A percentile compares a stretch with the other conserved stretches of the same genome.
These are phyloP conservation scores for Blera fallax DNA, from an alignment of 2,888 invertebrate species.

Conservation along the genomic window DNA sequence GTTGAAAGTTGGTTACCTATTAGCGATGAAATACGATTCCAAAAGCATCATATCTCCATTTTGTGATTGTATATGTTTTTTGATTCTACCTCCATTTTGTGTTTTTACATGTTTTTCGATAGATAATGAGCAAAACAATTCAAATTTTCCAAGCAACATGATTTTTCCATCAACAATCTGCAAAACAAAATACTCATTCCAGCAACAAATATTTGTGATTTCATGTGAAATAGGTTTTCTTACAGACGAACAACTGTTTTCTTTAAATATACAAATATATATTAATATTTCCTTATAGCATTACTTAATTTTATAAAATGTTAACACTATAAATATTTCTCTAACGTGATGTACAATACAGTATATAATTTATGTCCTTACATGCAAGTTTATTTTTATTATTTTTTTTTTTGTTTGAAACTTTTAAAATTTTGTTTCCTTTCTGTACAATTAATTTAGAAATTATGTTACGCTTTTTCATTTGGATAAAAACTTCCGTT, in stretches of 20 bases:
- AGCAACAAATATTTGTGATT: background rate
- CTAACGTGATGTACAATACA: slow-evolving; percentile 22
- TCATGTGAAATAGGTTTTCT: background rate
- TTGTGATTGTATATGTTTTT: too few relatives aligned
- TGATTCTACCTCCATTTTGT: too few relatives aligned
- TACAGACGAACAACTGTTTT: background rate
- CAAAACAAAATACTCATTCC: background rate
- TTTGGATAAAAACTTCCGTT: slow-evolving; percentile 62
- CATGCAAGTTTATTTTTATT: background rate
- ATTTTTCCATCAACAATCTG: background rate
- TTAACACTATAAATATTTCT: slow-evolving; percentile 24
- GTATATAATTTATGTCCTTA: slow-evolving; percentile 10
- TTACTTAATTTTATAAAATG: slow-evolving; percentile 10
- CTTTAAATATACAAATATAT: slow-evolving; percentile 4
- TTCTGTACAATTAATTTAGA: slow-evolving; percentile 72
- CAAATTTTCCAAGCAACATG: background rate
- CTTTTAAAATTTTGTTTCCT: slow-evolving; percentile 16
- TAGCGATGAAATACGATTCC: too few relatives aligned
- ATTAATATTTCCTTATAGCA: background rate
- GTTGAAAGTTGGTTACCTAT: too few relatives aligned
- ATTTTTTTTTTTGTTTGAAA: slow-evolving; percentile 19
- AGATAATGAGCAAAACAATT: background rate
- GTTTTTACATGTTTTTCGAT: too few relatives aligned
- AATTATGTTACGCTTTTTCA: slow-evolving; percentile 72
- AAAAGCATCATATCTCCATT: too few relatives aligned